phyloP scores from a whole-genome alignment of 2,888 invertebrate species.

The Prosopocoilus inquinatus region DNA sequence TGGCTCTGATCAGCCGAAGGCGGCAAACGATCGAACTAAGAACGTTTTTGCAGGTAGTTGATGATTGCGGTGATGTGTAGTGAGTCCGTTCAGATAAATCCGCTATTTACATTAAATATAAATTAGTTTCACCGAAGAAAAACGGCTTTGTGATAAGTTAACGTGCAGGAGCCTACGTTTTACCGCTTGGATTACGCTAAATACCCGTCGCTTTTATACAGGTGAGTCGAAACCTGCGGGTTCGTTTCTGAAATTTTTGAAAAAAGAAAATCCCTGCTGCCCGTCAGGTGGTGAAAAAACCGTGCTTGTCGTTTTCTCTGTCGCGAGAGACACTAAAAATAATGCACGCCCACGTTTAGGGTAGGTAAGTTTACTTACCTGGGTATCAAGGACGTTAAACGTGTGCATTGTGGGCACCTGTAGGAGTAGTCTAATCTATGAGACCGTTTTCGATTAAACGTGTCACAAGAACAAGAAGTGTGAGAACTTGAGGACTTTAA shows the following conservation, averaged over 20 bases:
- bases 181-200: not conserved
- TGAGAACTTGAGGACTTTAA: too few relatives aligned
- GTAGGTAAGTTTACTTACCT: conserved; percentile 33
- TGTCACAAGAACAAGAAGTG: too few relatives aligned
- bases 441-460: too few relatives aligned
- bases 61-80: conserved; percentile 4
- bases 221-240: not conserved
- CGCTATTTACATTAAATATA: not conserved
- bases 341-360: conserved; percentile 30
- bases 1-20: not conserved
- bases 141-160: not conserved
- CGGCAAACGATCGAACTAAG: not conserved
- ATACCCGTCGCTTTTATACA: not conserved
- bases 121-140: not conserved
- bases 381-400: conserved; percentile 33
- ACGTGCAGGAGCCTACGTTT: not conserved
- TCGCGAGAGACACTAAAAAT: conserved; percentile 11
- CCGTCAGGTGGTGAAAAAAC: not conserved
- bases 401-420: conserved; percentile 33
- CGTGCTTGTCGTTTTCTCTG: not conserved
- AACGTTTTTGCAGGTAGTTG: conserved; percentile 9
- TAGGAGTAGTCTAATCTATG: conserved; percentile 31
- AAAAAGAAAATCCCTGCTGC: not conserved
- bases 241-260: not conserved
- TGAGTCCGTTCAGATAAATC: not conserved